Conservation (phyloP, 2,888 invertebrate species). For the Polyommatus iphigenia region DNA sequence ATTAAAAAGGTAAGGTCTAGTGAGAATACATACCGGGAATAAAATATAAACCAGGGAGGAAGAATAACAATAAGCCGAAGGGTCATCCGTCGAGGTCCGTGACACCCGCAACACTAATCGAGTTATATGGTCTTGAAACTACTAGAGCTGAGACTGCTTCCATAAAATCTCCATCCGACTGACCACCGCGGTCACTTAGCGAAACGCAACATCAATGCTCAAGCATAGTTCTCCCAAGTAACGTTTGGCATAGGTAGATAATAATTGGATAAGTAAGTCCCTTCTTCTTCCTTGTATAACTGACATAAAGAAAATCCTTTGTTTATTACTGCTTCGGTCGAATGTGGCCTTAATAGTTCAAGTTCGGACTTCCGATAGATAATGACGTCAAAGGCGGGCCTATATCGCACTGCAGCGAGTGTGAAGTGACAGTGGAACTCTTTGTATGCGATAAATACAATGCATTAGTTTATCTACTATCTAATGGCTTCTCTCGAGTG, state of each 20-base stretch:
- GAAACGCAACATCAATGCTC: no score
- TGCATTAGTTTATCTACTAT: constrained; percentile 25
- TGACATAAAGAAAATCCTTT: not conserved
- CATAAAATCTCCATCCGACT: no score
- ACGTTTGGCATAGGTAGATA: no score
- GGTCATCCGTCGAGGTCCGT: no score
- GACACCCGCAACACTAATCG: no score
- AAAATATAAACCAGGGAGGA: no score
- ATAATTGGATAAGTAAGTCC: not conserved
- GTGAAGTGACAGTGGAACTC: constrained; percentile 12
- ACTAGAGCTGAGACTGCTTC: no score
- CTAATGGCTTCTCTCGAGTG: constrained; percentile 13
- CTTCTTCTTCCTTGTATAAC: not conserved
- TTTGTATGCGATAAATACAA: constrained; percentile 19
- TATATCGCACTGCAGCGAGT: not conserved
- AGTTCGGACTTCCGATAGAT: constrained; percentile 16
- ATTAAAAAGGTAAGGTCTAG: constrained; percentile 84
- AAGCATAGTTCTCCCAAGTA: no score
- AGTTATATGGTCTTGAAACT: no score
- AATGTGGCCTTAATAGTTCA: constrained; percentile 14
- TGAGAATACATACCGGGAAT: no score
- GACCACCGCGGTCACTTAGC: no score
- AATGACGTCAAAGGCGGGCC: constrained; percentile 1
- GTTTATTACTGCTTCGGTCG: not conserved
- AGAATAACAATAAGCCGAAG: no score